Evolutionary conservation across 2,113 vertebrate species (phyloP).

Genomic region (Fregata magnificens): DNA sequence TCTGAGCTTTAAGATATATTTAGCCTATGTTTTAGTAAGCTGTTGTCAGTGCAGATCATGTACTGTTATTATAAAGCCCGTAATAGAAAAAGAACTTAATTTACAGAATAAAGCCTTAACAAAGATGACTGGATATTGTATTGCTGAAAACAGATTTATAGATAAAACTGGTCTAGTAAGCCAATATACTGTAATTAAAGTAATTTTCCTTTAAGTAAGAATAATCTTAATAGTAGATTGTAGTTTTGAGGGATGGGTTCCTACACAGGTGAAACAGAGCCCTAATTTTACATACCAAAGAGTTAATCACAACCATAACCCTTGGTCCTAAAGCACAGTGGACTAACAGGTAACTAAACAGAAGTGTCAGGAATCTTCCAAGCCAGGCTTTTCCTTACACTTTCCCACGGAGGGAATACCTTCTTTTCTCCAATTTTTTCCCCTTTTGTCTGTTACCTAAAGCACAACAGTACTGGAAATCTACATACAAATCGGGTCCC

Average conservation of each 20-base stretch:
- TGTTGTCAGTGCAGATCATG: neutral
- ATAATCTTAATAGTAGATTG: neutral
- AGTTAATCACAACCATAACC: neutral
- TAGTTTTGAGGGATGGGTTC: neutral
- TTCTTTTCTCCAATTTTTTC: neutral
- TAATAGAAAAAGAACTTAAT: neutral
- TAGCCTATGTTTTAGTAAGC: neutral
- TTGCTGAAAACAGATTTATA: conserved; percentile 11
- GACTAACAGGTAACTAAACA: neutral
- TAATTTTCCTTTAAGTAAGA: neutral
- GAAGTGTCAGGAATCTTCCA: neutral
- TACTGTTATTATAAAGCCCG: neutral
- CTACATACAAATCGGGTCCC: neutral
- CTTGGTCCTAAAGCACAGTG: neutral
- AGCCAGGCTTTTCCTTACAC: neutral
- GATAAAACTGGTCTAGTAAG: neutral
- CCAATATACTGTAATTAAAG: neutral
- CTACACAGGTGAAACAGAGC: neutral
- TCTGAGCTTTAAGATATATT: neutral
- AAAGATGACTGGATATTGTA: neutral
- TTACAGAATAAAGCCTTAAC: neutral
- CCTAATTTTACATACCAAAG: neutral
- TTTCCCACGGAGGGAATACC: neutral
- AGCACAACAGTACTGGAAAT: neutral
- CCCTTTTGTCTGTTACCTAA: neutral